Evolutionary conservation across 2,113 vertebrate species (phyloP).

Genomic region (Poecilia latipinna): DNA sequence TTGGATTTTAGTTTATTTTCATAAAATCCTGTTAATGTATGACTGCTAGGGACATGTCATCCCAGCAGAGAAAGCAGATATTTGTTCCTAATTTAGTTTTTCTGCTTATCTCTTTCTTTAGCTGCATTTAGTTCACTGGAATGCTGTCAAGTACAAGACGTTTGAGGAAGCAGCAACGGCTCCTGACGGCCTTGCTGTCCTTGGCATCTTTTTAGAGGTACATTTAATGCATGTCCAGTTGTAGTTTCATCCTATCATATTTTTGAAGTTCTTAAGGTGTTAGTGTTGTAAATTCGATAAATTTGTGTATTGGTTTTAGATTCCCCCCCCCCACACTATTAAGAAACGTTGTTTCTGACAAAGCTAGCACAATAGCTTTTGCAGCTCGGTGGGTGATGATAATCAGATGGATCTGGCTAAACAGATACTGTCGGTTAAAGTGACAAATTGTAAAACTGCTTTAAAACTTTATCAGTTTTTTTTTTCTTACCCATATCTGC

Average conservation of each 20-base stretch:
- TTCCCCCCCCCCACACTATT: background rate
- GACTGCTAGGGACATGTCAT: background rate
- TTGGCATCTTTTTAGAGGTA: slow-evolving; percentile 95
- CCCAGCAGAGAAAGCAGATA: no score
- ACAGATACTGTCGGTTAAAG: background rate
- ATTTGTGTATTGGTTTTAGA: background rate
- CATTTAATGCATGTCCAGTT: slow-evolving; percentile 20
- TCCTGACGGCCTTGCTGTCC: slow-evolving; percentile 91
- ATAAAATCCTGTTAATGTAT: background rate
- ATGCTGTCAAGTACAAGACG: slow-evolving; percentile 88
- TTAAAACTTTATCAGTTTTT: background rate
- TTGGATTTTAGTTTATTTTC: background rate
- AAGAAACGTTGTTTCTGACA: background rate
- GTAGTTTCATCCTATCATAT: background rate
- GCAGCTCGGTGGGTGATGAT: background rate
- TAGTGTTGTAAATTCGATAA: background rate
- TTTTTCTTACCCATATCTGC: background rate
- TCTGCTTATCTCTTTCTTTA: slow-evolving; percentile 47
- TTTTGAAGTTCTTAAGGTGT: background rate
- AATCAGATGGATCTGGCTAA: no score
- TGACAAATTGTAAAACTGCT: background rate
- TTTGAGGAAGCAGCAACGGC: slow-evolving; percentile 89
- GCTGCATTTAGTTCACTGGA: slow-evolving; percentile 99
- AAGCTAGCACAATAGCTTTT: background rate
- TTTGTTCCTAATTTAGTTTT: background rate